A percentile compares a stretch with the other conserved stretches of the same genome.
Evolutionary conservation across 2,797 vertebrate species (phyloP).

Genomic region (Girardinus metallicus): DNA sequence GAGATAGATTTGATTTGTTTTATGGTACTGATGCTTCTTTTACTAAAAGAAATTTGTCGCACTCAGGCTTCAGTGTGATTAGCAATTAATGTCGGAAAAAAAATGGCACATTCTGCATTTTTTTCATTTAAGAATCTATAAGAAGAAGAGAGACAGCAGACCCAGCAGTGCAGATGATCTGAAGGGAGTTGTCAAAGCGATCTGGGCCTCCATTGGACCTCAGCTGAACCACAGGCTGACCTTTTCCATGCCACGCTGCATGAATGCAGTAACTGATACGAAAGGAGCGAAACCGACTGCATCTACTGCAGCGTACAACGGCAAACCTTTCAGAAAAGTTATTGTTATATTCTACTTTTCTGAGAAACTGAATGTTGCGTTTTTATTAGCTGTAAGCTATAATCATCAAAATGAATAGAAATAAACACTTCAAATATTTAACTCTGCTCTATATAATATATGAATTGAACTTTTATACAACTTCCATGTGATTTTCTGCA

Average conservation of each 20-base stretch:
- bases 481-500: constrained; percentile 12
- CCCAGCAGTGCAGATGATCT: background rate
- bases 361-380: background rate
- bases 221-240: background rate
- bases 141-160: background rate
- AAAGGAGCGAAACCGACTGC: background rate
- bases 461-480: background rate
- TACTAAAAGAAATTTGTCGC: too few relatives aligned
- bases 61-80: too few relatives aligned
- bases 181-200: background rate
- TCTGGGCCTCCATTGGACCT: background rate
- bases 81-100: too few relatives aligned
- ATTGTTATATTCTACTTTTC: too few relatives aligned
- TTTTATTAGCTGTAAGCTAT: background rate
- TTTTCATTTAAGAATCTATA: background rate
- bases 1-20: too few relatives aligned
- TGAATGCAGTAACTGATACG: background rate
- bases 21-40: too few relatives aligned
- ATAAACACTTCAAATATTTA: background rate
- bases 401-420: background rate
- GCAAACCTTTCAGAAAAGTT: background rate
- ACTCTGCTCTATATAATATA: background rate
- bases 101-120: too few relatives aligned
- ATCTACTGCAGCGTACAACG: background rate
- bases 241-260: background rate